Evolutionary conservation across 2,888 invertebrate genomes (phyloP).

Genomic region (Cryptosula pallasiana): DNA sequence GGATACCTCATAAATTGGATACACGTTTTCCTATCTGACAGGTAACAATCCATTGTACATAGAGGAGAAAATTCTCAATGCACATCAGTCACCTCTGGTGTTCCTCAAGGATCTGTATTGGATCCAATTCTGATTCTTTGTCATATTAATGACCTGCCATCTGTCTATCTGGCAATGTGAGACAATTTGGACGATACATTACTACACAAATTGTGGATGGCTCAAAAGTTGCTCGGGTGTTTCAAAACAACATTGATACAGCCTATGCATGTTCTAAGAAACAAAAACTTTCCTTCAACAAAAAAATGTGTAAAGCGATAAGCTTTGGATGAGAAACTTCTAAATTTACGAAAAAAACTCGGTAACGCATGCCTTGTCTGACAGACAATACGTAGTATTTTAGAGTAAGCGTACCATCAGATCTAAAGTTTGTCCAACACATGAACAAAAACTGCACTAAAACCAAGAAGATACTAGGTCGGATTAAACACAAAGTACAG

Average conservation of each 20-base stretch:
- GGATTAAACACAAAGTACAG: too few relatives aligned
- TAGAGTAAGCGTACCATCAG: too few relatives aligned
- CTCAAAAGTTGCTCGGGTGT: not conserved
- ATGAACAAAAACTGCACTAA: too few relatives aligned
- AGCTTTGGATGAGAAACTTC: not conserved
- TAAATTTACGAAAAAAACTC: not conserved
- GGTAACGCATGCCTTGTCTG: not conserved
- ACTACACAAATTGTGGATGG: conserved; percentile 5
- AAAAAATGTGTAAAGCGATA: not conserved
- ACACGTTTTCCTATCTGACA: not conserved
- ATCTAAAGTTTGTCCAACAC: too few relatives aligned
- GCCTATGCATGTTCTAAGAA: not conserved
- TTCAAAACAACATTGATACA: not conserved
- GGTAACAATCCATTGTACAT: not conserved
- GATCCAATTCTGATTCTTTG: not conserved
- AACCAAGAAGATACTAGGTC: too few relatives aligned
- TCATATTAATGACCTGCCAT: not conserved
- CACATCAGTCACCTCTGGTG: not conserved
- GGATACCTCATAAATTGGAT: not conserved
- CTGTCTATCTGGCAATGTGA: not conserved
- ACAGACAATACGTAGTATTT: not conserved
- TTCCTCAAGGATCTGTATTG: not conserved
- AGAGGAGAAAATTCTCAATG: not conserved
- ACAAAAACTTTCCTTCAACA: not conserved
- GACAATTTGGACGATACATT: not conserved